Conservation (phyloP, 1,140 invertebrate genomes). For the Telenomus remus region DNA sequence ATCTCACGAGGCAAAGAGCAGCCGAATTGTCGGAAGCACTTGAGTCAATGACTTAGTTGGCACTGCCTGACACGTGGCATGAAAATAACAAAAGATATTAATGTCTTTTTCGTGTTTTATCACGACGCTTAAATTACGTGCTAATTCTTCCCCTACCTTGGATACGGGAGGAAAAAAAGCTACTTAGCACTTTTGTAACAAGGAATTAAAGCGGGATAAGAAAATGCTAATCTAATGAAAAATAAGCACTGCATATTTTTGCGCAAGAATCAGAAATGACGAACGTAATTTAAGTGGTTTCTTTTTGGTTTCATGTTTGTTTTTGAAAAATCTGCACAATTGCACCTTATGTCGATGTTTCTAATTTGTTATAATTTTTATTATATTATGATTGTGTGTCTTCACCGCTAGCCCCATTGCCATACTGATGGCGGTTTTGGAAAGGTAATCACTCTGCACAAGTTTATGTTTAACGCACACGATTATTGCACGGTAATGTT, state of each 20-base stretch:
- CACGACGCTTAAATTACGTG: slow-evolving; percentile 36
- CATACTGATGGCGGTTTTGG: slow-evolving; percentile 88
- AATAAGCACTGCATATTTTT: too few species aligned
- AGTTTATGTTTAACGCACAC: slow-evolving; percentile 70
- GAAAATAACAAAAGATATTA: slow-evolving; percentile 52
- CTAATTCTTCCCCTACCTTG: slow-evolving; percentile 5
- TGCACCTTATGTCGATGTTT: slow-evolving; percentile 70
- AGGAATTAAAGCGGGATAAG: too few species aligned
- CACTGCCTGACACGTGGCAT: slow-evolving; percentile 58
- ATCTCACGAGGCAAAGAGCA: slow-evolving; percentile 55
- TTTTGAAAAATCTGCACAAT: slow-evolving; percentile 58
- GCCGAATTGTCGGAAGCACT: slow-evolving; percentile 58
- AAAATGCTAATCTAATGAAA: too few species aligned
- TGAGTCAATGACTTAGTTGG: slow-evolving; percentile 57
- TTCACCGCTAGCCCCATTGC: slow-evolving; percentile 86
- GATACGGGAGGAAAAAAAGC: neutral
- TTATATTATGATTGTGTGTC: slow-evolving; percentile 75
- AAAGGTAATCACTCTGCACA: slow-evolving; percentile 84
- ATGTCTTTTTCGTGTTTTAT: slow-evolving; percentile 49
- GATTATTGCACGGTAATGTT: slow-evolving; percentile 69
- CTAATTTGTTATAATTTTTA: slow-evolving; percentile 73
- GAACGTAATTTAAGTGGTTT: slow-evolving; percentile 18
- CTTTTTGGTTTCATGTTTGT: slow-evolving; percentile 53
- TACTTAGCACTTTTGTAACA: neutral
- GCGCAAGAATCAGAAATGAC: neutral